Conservation (phyloP, 2,113 vertebrate genomes). For the Motacilla tschutschensis region DNA sequence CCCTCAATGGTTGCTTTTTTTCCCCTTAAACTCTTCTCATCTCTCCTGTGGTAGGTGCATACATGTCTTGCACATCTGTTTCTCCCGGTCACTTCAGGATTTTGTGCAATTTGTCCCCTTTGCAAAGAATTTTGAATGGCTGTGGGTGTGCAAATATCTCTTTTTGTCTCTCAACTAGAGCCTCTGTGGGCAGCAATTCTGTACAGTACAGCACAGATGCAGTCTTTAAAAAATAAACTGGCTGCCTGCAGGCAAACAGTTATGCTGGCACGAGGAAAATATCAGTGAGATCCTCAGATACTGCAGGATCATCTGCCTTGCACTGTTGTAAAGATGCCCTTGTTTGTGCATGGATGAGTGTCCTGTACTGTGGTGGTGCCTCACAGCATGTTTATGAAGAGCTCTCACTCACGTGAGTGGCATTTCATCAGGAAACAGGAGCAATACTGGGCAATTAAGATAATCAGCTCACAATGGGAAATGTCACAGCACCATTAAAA, state of each 20-base stretch:
- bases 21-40: background rate
- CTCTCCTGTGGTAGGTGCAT: background rate
- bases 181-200: background rate
- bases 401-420: background rate
- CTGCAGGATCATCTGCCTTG: background rate
- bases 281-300: background rate
- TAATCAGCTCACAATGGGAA: background rate
- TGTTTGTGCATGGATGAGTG: background rate
- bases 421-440: background rate
- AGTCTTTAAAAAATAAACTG: background rate
- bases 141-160: background rate
- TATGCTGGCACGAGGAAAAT: background rate
- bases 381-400: background rate
- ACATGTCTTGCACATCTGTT: background rate
- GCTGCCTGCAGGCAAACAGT: background rate
- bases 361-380: background rate
- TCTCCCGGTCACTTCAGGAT: background rate
- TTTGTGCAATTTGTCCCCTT: background rate
- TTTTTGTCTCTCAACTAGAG: background rate
- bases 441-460: background rate
- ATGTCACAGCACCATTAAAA: background rate
- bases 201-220: background rate
- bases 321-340: background rate
- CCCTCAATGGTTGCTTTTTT: background rate
- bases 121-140: background rate